Evolutionary conservation across 2,113 vertebrate species (phyloP).

Genomic region (Planiliza haematocheilus): DNA sequence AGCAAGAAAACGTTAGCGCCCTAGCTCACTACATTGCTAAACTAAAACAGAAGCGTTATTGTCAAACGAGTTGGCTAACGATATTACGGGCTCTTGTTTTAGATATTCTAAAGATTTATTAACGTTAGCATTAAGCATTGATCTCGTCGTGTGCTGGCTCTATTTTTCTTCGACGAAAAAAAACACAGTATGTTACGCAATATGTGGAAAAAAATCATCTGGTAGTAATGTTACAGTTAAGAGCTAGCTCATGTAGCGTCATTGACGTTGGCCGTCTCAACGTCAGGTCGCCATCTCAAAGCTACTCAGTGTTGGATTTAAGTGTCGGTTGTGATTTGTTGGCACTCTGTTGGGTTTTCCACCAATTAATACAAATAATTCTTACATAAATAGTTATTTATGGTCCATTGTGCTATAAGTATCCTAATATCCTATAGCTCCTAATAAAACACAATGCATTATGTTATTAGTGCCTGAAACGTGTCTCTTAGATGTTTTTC

Average conservation of each 20-base stretch:
- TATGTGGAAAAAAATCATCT: background rate
- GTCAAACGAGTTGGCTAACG: background rate
- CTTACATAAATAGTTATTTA: background rate
- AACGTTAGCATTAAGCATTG: background rate
- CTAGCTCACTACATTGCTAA: conserved; percentile 41
- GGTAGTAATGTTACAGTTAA: background rate
- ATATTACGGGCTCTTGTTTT: background rate
- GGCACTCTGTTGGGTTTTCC: too few relatives aligned
- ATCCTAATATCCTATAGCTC: too few relatives aligned
- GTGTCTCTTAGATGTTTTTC: too few relatives aligned
- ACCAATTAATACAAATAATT: background rate
- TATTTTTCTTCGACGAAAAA: background rate
- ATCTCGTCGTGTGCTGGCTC: background rate
- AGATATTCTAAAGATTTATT: background rate
- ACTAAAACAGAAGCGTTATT: background rate
- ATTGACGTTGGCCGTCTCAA: too few relatives aligned
- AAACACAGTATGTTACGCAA: background rate
- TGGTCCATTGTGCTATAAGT: too few relatives aligned
- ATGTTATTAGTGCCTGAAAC: too few relatives aligned
- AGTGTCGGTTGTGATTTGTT: background rate
- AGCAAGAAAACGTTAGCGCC: conserved; percentile 39
- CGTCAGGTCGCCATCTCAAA: background rate
- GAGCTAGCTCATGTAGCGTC: background rate
- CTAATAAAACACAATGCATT: too few relatives aligned
- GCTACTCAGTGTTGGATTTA: background rate